phyloP scores from a whole-genome alignment of 2,888 invertebrate species.

The Chirona hameri region DNA sequence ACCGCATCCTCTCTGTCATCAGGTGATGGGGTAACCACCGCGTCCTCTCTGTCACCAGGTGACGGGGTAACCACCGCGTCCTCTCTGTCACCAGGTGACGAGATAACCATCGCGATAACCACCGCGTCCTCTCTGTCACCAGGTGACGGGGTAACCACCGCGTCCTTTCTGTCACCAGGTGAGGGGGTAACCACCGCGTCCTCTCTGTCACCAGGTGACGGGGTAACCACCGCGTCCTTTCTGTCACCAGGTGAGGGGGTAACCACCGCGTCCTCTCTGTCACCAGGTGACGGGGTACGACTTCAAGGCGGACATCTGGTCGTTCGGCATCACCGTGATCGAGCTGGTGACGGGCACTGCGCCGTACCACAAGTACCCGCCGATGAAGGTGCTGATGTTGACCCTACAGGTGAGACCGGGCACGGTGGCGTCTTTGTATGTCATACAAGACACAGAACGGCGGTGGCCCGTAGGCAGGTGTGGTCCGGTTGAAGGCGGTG shows the following conservation, averaged over 20 bases:
- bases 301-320: conserved; percentile 94
- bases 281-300: conserved; percentile 91
- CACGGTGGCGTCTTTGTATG: no score
- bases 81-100: conserved; percentile 62
- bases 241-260: conserved; percentile 66
- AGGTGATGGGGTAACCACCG: conserved; percentile 94
- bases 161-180: conserved; percentile 55
- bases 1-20: conserved; percentile 34
- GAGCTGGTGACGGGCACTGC: conserved; percentile 86
- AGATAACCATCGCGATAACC: no score
- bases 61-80: conserved; percentile 78
- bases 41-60: conserved; percentile 55
- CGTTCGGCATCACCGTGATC: conserved; percentile 94
- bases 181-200: conserved; percentile 78
- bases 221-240: conserved; percentile 67
- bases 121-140: conserved; percentile 34
- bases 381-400: conserved; percentile 97
- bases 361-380: conserved; percentile 97
- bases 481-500: no score
- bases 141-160: conserved; percentile 94
- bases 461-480: no score
- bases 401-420: conserved; percentile 60
- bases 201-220: conserved; percentile 62
- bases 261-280: no score
- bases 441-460: no score